A percentile compares a stretch with the other conserved stretches of the same genome.
Evolutionary conservation across 2,113 vertebrate species (phyloP).

Genomic region (Gymnogyps californianus): DNA sequence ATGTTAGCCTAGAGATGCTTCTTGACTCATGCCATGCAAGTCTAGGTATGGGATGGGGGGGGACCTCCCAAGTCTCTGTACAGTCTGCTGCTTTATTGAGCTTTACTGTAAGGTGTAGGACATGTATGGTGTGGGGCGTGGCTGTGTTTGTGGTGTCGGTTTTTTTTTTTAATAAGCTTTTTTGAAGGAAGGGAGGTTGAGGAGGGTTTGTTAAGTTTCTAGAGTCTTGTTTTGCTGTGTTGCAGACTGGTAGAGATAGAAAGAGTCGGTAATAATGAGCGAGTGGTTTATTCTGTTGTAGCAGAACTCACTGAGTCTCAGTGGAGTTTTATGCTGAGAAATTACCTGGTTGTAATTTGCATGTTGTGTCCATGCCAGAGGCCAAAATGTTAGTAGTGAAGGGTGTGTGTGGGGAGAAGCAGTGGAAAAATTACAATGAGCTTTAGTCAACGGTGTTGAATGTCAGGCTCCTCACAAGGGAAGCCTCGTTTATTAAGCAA

Average conservation of each 20-base stretch:
- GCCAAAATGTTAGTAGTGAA: background rate
- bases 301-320: background rate
- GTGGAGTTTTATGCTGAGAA: background rate
- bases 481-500: slow-evolving; percentile 16
- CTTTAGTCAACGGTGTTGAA: slow-evolving; percentile 9
- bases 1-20: background rate
- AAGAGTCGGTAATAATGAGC: background rate
- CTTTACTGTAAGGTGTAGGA: background rate
- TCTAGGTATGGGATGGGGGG: background rate
- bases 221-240: background rate
- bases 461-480: background rate
- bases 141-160: background rate
- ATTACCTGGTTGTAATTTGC: background rate
- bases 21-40: background rate
- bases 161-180: background rate
- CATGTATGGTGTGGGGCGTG: no score
- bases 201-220: background rate
- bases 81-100: background rate
- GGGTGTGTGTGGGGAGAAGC: background rate
- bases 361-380: background rate
- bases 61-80: background rate
- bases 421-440: slow-evolving; percentile 20
- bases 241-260: background rate
- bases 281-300: background rate
- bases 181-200: background rate